A percentile compares a stretch with the other conserved stretches of the same genome.
These are phyloP conservation scores for Petrolisthes cinctipes DNA, from an alignment of 2,888 invertebrate species.

Conservation along the genomic window DNA sequence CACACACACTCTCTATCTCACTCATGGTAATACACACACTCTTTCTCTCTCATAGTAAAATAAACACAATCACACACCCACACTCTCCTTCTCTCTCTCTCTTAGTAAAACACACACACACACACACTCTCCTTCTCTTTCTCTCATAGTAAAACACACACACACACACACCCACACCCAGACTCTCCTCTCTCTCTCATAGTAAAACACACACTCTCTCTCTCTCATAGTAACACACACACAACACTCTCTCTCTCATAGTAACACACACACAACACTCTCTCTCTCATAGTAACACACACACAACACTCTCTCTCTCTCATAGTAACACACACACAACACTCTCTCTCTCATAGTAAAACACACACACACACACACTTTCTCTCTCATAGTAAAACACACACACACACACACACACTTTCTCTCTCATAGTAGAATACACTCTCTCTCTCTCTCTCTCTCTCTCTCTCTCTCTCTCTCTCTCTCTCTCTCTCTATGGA, in stretches of 20 bases:
- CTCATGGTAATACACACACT: background rate
- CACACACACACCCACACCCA: background rate
- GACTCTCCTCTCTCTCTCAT: background rate
- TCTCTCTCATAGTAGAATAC: background rate
- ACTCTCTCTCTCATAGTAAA: background rate
- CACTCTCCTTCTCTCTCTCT: background rate
- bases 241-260: background rate
- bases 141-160: slow-evolving; percentile 10
- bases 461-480: slow-evolving; percentile 3
- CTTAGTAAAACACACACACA: background rate
- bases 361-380: slow-evolving; percentile 1
- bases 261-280: background rate
- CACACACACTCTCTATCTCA: background rate
- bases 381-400: background rate
- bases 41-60: background rate
- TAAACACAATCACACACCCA: background rate
- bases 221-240: background rate
- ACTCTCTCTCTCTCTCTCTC: background rate
- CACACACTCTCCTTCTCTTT: background rate
- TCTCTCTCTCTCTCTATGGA: background rate
- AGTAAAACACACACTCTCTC: background rate
- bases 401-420: background rate
- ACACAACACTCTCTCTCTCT: background rate
- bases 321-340: background rate
- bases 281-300: background rate